Percentiles rank a stretch among this genome's conserved stretches.
These are phyloP conservation scores for Rhagium mordax DNA, from an alignment of 2,888 invertebrate genomes.

Conservation along the genomic window DNA sequence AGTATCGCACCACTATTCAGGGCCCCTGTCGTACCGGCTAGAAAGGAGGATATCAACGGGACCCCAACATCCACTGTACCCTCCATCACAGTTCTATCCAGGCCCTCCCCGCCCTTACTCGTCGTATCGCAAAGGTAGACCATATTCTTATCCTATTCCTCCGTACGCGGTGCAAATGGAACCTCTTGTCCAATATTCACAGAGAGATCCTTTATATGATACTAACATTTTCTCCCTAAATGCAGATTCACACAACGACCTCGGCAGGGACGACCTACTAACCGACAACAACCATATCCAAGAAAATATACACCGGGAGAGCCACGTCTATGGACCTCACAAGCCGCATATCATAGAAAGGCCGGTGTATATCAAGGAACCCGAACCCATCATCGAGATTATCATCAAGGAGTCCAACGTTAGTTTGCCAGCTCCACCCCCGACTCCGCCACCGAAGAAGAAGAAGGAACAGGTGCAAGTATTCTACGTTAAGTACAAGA, in stretches of 20 bases:
- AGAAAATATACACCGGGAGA: slow-evolving; percentile 64
- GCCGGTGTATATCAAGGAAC: slow-evolving; percentile 77
- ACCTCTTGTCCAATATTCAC: slow-evolving; percentile 84
- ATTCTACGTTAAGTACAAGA: slow-evolving; percentile 92
- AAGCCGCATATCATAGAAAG: slow-evolving; percentile 64
- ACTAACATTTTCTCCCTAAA: slow-evolving; percentile 67
- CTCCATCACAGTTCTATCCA: slow-evolving; percentile 63
- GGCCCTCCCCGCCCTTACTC: slow-evolving; percentile 58
- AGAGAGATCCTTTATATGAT: slow-evolving; percentile 84
- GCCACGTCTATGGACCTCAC: slow-evolving; percentile 66
- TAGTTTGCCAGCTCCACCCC: slow-evolving; percentile 76
- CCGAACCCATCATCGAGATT: slow-evolving; percentile 93
- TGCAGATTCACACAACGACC: slow-evolving; percentile 69
- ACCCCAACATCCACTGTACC: slow-evolving; percentile 61
- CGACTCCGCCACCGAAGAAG: slow-evolving; percentile 73
- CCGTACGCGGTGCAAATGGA: slow-evolving; percentile 88
- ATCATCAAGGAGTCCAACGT: slow-evolving; percentile 93
- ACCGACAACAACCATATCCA: slow-evolving; percentile 70
- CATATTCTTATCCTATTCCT: slow-evolving; percentile 72
- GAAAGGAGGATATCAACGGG: slow-evolving; percentile 74
- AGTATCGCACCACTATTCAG: slow-evolving; percentile 74
- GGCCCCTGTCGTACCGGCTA: slow-evolving; percentile 73
- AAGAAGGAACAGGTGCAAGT: slow-evolving; percentile 91
- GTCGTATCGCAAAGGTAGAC: slow-evolving; percentile 66
- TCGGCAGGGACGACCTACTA: slow-evolving; percentile 68